A percentile compares a stretch with the other conserved stretches of the same genome.
Conservation (phyloP, 1,140 invertebrate genomes). For the Oncopodura yosiiana region DNA sequence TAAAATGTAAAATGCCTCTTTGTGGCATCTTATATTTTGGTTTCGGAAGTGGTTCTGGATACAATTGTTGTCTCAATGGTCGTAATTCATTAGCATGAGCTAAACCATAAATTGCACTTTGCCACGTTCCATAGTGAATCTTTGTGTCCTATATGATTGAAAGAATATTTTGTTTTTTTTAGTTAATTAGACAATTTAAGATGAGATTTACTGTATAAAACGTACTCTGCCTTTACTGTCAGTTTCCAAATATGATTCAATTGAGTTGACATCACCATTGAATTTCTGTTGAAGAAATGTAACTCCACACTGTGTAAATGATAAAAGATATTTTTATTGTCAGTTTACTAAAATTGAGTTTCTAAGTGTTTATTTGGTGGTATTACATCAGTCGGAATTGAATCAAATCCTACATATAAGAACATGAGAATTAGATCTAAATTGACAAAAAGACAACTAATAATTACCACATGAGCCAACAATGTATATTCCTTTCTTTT, state of each 20-base stretch:
- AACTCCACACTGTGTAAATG: conserved; percentile 62
- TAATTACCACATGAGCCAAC: conserved; percentile 86
- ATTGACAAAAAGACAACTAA: too few relatives aligned
- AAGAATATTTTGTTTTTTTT: neutral
- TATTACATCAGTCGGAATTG: conserved; percentile 77
- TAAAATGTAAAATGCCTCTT: conserved; percentile 14
- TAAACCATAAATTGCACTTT: conserved; percentile 64
- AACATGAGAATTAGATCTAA: too few relatives aligned
- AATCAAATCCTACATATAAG: conserved; percentile 84
- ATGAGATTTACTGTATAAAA: conserved; percentile 6
- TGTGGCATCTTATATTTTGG: conserved; percentile 39
- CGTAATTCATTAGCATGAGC: conserved; percentile 53
- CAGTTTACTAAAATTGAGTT: neutral
- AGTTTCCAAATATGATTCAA: conserved; percentile 58
- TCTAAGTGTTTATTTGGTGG: too few relatives aligned
- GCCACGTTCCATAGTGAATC: conserved; percentile 70
- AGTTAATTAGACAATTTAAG: conserved; percentile 5
- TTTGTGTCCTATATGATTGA: conserved; percentile 36
- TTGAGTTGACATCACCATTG: conserved; percentile 59
- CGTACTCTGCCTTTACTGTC: conserved; percentile 36
- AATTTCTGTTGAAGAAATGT: conserved; percentile 64
- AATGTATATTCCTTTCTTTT: conserved; percentile 66
- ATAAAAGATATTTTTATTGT: neutral
- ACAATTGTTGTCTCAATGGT: conserved; percentile 54
- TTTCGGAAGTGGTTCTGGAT: conserved; percentile 52